Base-by-base conservation (phyloP, 2,113 vertebrate species). In the Athene noctua region DNA sequence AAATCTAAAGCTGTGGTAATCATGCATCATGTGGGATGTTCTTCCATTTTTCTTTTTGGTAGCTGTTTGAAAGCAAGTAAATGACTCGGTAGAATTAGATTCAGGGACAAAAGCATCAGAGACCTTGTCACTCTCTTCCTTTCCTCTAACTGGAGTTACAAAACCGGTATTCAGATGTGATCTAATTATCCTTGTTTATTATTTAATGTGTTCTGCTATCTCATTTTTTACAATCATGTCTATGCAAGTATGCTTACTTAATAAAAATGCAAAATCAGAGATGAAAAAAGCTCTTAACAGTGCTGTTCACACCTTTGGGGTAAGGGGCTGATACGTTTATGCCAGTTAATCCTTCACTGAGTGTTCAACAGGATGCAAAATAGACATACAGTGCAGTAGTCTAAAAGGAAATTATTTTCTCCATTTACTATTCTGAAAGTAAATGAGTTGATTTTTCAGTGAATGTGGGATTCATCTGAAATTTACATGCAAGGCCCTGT, bases 381-480 rank as follows among this genome's bases (percentile, higher is more conserved):
- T 22, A 97, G 62, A 30, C 47, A 71, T 25, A n/a, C 23, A 70
- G 36, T 44, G 38, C 46, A 55, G 40, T 66, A 62, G 57, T 55
- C 44, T 89, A 54, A 79, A 92, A 80, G 72, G 63, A 93, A 95
- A 86, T 92, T 30, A 81, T 66, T 73, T 94, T 91, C 44, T 93
- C 16, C 9, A 11, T 87, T 94, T 92, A 42, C 27, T 91, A 42
- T 72, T 92, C 82, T 93, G 65, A 84, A 95, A 93, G 70, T 51
- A 90, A 94, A 93, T 80, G 15, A 88, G 67, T 92, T 93, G 67
- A n/a, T 88, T 84, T 93, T 96, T 81, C 74, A 57, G 25, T 57
- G 75, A 71, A 23, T 83, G 40, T 63, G 59, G 26, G 58, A 78
- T 80, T 96, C 42, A 78, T 88, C 61, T 55, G 77, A 75, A 91